Percentiles rank a stretch among this genome's conserved stretches.
phyloP scores from a whole-genome alignment of 2,113 vertebrate species.

The Piprites chloris region DNA sequence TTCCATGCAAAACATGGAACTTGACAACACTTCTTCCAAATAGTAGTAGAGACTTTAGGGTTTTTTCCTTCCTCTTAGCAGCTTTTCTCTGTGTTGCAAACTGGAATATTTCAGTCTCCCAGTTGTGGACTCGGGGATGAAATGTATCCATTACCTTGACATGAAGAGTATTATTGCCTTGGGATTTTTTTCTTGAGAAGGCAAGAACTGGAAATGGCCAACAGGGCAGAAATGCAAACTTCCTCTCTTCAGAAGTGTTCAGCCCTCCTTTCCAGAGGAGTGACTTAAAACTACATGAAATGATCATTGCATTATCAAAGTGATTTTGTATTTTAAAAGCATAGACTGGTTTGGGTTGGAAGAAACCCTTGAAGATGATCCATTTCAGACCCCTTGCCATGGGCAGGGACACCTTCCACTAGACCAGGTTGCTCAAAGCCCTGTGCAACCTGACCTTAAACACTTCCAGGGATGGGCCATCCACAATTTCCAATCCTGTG shows the following conservation, averaged over 20 bases:
- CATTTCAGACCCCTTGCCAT: background rate
- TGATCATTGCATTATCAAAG: background rate
- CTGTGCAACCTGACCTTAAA: fast-evolving
- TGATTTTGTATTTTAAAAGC: background rate
- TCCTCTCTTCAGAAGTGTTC: background rate
- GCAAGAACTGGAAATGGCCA: background rate
- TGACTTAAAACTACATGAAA: background rate
- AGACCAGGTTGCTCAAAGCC: background rate
- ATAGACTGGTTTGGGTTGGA: background rate
- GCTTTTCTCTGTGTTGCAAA: background rate
- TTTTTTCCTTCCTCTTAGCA: background rate
- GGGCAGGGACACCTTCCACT: background rate
- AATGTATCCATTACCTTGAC: background rate
- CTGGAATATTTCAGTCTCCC: background rate
- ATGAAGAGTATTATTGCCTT: background rate
- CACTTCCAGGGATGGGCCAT: background rate
- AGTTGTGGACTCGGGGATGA: background rate
- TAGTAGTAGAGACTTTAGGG: background rate
- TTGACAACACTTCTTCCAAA: background rate
- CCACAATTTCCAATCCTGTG: background rate
- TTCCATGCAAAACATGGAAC: background rate
- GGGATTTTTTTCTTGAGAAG: background rate
- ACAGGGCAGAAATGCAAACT: background rate
- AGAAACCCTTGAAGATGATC: background rate
- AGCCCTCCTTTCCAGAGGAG: background rate